Percentiles rank a stretch among this genome's conserved stretches.
phyloP scores from a whole-genome alignment of 2,113 vertebrate genomes.

The Engraulis encrasicolus region DNA sequence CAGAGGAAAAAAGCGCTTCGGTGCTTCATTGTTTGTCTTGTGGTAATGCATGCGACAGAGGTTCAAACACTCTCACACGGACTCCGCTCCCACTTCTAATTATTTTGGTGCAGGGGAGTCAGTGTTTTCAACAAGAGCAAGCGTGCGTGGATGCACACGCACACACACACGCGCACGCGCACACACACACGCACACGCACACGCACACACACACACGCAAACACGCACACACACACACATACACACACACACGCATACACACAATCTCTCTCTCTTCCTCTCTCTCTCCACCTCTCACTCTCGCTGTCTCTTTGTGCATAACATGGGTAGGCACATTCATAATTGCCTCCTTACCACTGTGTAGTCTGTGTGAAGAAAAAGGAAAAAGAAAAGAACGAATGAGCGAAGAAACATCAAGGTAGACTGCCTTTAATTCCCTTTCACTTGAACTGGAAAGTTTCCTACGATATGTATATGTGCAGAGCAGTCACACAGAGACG shows the following conservation, averaged over 20 bases:
- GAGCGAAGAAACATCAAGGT: constrained; percentile 33
- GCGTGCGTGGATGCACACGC: no score
- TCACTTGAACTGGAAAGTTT: constrained; percentile 20
- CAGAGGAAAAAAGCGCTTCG: background rate
- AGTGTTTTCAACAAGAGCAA: background rate
- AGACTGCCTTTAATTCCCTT: constrained; percentile 33
- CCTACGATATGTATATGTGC: constrained; percentile 35
- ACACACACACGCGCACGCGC: no score
- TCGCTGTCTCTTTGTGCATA: background rate
- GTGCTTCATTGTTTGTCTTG: constrained; percentile 24
- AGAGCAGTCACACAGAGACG: constrained; percentile 19
- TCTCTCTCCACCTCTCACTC: no score
- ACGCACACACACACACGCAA: background rate
- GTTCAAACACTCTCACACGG: constrained; percentile 27
- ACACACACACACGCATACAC: no score
- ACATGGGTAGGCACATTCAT: background rate
- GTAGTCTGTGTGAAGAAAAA: constrained; percentile 1
- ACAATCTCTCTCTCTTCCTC: no score
- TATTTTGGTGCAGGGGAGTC: constrained; percentile 20
- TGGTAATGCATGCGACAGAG: constrained; percentile 33
- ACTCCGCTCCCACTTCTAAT: constrained; percentile 31
- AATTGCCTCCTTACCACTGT: constrained; percentile 36
- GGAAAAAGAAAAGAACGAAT: no score
- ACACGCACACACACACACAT: no score
- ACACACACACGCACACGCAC: background rate